Evolutionary conservation across 1,140 invertebrate genomes (phyloP), one percentile per base, ranked within the genome.

Genomic region (Galleria mellonella): DNA sequence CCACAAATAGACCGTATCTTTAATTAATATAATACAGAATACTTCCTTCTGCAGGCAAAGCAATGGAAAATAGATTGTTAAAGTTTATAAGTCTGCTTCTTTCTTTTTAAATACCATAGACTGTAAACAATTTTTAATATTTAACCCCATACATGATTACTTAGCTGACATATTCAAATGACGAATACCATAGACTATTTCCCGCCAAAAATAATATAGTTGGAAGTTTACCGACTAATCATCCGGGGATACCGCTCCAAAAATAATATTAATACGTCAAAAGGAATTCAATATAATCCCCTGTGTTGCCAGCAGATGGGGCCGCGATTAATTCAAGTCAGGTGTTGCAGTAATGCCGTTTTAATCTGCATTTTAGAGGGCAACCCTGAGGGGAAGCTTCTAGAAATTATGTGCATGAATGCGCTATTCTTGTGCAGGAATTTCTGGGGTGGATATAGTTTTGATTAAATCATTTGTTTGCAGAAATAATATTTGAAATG

Each of bases 201-300:
- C 17, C 17, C 17, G 17, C 6, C 17, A 23, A 23, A n/a, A n/a
- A n/a, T n/a, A n/a, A n/a, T n/a, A n/a, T n/a, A n/a, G n/a, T n/a
- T n/a, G n/a, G n/a, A n/a, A n/a, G n/a, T n/a, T n/a, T 23, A 23
- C 6, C 2, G 6, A 23, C 2, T 23, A 2, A 23, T 23, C 2
- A 23, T 6, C 30, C 43, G 41, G 60, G 49, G 60, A 33, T 59
- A 46, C 57, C 55, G 51, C 38, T 32, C 32, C 46, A 63, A 71
- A 67, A 72, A 63, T 70, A 37, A 37, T 37, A 37, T 37, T 37
- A 17, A 37, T 37, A 37, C 35, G 35, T 37, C 35, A 37, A 60
- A 45, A 66, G 69, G 71, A 73, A 75, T 76, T 64, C 69, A 71
- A 75, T 73, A 69, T 74, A 76, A 79, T 69, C 75, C 73, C 57